Evolutionary conservation across 2,888 invertebrate genomes (phyloP), one percentile per base, ranked within the genome.

Genomic region (Limnephilus rhombicus): DNA sequence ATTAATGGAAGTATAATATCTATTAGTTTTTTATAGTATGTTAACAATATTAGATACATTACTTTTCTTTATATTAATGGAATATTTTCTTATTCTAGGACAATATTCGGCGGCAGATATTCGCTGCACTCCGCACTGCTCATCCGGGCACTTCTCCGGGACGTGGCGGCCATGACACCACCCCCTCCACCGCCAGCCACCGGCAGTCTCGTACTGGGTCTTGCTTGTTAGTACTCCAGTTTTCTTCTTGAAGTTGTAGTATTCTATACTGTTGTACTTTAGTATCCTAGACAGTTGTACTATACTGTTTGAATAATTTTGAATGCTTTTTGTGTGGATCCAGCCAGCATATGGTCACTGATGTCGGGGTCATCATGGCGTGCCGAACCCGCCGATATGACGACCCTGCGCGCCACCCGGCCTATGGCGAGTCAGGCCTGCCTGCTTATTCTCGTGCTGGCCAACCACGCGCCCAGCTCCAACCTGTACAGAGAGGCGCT

Each of bases 351-450:
- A 85, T 98, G 98, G 97, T 98, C 98, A 94, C 97, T 98, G 94
- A 96, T 99, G 93, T 97, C 98, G 0, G 97, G 98, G 93, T 95
- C 95, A 9, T 90, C 89, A 15, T 93, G 92, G 92, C 90, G 92
- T 41, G 88, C 82, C 15, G 93, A 93, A 15, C 49, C 49, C 45
- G 82, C 89, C 31, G 92, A 93, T 37, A 41, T 68, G 0, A 95
- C 95, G 41, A 94, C 96, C 80, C 95, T 97, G 91, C 96, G 96
- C 87, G 95, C 95, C 13, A 97, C 97, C 94, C 97, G 97, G 92
- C 98, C 98, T 1, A 96, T 99, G 93, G 98, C 99, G 91, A 98
- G 98, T 96, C 99, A 99, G 95, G 98, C 99, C 94, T 97, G 99
- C 92, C 96, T 99, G 41, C 96, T 99, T 88, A 96, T 99, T 49